Evolutionary conservation across 1,140 invertebrate species (phyloP).

Genomic region (Vanessa atalanta): DNA sequence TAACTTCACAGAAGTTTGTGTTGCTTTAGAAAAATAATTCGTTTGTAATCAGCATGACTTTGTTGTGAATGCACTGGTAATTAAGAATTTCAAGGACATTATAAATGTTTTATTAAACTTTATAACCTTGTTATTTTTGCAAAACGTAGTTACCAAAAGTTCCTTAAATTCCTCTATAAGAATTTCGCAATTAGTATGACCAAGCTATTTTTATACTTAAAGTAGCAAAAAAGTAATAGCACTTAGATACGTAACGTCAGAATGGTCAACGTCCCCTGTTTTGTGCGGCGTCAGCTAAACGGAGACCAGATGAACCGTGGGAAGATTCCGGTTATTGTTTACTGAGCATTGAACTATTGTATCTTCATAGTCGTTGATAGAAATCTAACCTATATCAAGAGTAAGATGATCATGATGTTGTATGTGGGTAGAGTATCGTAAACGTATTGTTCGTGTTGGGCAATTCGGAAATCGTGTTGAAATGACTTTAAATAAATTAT

Average conservation of each 20-base stretch:
- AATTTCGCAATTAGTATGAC: neutral
- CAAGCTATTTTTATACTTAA: conserved; percentile 2
- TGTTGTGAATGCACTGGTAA: neutral
- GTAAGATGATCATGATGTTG: neutral
- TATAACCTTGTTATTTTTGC: too few species aligned
- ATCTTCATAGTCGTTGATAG: conserved; percentile 16
- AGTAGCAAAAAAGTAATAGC: conserved; percentile 7
- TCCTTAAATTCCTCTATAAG: too few species aligned
- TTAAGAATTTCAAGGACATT: neutral
- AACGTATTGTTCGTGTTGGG: conserved; percentile 12
- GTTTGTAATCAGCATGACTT: neutral
- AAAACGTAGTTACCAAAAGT: too few species aligned
- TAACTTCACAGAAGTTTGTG: neutral
- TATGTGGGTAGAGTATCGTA: conserved; percentile 16
- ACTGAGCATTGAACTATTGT: conserved; percentile 36
- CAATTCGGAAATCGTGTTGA: neutral
- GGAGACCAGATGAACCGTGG: conserved; percentile 44
- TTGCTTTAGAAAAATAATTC: neutral
- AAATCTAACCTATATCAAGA: conserved; percentile 32
- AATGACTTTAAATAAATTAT: neutral
- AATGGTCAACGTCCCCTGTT: conserved; percentile 34
- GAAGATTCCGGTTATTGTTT: conserved; percentile 54
- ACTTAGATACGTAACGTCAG: conserved; percentile 11
- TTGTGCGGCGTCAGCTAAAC: conserved; percentile 32
- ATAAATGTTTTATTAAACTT: too few species aligned